Percentiles rank a stretch among this genome's conserved stretches.
Evolutionary conservation across 2,113 vertebrate genomes (phyloP).

Genomic region (Felis catus): DNA sequence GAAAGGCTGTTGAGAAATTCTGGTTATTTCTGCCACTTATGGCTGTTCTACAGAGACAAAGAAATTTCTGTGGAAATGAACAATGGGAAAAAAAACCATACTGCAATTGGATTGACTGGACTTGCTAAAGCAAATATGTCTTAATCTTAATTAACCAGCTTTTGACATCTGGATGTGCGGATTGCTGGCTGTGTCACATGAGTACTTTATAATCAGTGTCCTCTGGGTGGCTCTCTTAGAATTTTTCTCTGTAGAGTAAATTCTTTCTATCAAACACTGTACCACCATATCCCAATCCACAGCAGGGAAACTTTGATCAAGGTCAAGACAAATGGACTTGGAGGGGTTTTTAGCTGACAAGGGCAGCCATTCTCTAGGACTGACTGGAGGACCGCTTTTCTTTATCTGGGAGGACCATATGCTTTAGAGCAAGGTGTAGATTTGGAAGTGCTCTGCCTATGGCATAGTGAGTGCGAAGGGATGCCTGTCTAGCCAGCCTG

Average conservation of each 20-base stretch:
- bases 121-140: conserved; percentile 64
- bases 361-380: neutral
- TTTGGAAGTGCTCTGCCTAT: neutral
- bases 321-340: conserved; percentile 57
- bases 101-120: conserved; percentile 49
- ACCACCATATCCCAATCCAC: conserved; percentile 17
- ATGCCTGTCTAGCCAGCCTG: neutral
- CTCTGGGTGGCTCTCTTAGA: conserved; percentile 59
- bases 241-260: conserved; percentile 49
- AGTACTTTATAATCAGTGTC: conserved; percentile 59
- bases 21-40: conserved; percentile 28
- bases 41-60: conserved; percentile 33
- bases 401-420: neutral
- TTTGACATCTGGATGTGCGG: conserved; percentile 63
- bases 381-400: neutral
- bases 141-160: conserved; percentile 75
- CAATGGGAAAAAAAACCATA: neutral
- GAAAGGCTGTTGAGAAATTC: conserved; percentile 51
- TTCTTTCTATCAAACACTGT: conserved; percentile 56
- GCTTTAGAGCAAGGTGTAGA: neutral
- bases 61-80: conserved; percentile 57
- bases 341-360: conserved; percentile 12
- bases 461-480: neutral
- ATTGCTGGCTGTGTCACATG: conserved; percentile 1
- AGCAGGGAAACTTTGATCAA: conserved; percentile 62